Evolutionary conservation across 2,888 invertebrate genomes (phyloP).

Genomic region (Ennomos erosarius): DNA sequence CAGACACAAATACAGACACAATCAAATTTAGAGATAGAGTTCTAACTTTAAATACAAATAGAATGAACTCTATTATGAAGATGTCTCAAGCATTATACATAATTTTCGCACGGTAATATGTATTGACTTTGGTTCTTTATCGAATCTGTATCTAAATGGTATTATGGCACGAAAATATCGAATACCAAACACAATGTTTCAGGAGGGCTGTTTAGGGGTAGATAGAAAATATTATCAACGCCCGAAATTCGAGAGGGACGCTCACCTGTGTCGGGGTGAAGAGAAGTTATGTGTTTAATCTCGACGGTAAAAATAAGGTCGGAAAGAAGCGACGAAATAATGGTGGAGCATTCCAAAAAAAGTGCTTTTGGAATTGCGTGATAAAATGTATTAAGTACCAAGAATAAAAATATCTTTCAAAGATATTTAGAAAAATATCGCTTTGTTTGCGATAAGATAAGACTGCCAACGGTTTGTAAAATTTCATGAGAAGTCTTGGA

Average conservation of each 20-base stretch:
- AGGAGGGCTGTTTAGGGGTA: neutral
- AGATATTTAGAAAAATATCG: conserved; percentile 1
- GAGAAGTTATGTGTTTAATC: conserved; percentile 40
- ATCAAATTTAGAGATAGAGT: too few species aligned
- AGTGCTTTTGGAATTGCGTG: neutral
- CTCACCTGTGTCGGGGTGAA: conserved; percentile 41
- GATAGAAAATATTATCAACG: conserved; percentile 21
- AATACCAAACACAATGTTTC: neutral
- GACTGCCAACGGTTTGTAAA: too few species aligned
- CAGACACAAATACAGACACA: too few species aligned
- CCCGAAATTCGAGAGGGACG: conserved; percentile 30
- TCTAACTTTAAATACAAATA: too few species aligned
- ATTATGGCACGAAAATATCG: too few species aligned
- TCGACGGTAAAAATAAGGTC: conserved; percentile 24
- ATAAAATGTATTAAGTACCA: neutral
- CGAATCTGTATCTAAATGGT: too few species aligned
- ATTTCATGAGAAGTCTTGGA: too few species aligned
- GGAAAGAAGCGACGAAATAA: conserved; percentile 23
- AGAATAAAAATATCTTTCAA: neutral
- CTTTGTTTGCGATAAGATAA: too few species aligned
- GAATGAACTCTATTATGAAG: too few species aligned
- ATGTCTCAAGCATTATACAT: too few species aligned
- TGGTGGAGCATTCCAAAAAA: neutral
- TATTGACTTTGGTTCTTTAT: too few species aligned
- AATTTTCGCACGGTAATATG: too few species aligned